These are phyloP conservation scores for Conger conger DNA, from an alignment of 2,113 vertebrate genomes.

Conservation along the genomic window DNA sequence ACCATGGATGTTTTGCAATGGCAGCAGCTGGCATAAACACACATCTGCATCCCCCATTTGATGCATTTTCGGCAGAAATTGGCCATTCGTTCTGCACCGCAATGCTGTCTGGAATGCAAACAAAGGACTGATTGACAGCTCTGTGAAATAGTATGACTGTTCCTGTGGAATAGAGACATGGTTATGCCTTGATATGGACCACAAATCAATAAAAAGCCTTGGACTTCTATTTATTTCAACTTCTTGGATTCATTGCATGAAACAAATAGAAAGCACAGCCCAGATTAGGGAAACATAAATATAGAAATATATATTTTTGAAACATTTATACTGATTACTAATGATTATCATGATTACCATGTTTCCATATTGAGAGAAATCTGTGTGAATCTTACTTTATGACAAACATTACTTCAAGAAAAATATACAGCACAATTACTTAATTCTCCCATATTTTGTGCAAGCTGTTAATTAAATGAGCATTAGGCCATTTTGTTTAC, in stretches of 20 bases:
- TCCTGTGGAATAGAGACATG: slow-evolving; percentile 25
- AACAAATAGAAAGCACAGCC: slow-evolving; percentile 22
- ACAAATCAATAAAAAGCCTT: slow-evolving; percentile 35
- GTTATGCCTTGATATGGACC: slow-evolving; percentile 33
- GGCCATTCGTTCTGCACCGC: neutral
- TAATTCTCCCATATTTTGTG: neutral
- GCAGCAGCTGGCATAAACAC: too few relatives aligned
- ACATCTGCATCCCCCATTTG: too few relatives aligned
- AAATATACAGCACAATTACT: neutral
- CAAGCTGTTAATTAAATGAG: neutral
- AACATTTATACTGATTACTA: slow-evolving; percentile 59
- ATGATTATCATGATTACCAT: slow-evolving; percentile 58
- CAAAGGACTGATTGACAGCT: slow-evolving; percentile 48
- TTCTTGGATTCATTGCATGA: slow-evolving; percentile 23
- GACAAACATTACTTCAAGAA: neutral
- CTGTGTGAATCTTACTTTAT: slow-evolving; percentile 4
- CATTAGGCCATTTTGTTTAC: neutral
- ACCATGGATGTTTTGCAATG: neutral
- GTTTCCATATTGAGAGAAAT: slow-evolving; percentile 33
- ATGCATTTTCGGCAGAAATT: neutral
- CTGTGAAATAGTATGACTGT: slow-evolving; percentile 40
- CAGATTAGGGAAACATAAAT: slow-evolving; percentile 22
- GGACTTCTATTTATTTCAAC: slow-evolving; percentile 36
- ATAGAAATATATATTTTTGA: slow-evolving; percentile 47
- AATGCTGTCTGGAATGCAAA: neutral